These are phyloP conservation scores for Caenorhabditis sp. DNA, from an alignment of 2,888 invertebrate genomes.

Conservation along the genomic window DNA sequence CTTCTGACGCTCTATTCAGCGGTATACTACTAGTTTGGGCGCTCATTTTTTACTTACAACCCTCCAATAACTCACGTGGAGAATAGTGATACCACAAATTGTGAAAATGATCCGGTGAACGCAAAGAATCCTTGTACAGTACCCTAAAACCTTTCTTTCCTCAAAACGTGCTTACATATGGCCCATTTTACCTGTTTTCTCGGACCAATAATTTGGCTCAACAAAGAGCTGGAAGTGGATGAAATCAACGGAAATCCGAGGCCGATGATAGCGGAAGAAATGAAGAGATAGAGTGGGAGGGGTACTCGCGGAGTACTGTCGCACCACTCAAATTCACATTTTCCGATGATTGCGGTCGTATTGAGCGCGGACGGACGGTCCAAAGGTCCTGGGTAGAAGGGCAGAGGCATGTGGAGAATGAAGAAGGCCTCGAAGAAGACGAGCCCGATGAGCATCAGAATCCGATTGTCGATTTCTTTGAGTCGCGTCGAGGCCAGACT, in stretches of 20 bases:
- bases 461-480: constrained; percentile 43
- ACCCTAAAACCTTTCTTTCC: constrained; percentile 31
- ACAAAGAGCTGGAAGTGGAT: constrained; percentile 36
- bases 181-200: constrained; percentile 59
- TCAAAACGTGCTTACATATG: neutral
- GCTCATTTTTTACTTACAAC: too few relatives aligned
- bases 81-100: constrained; percentile 55
- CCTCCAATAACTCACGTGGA: constrained; percentile 50
- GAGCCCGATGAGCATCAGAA: constrained; percentile 39
- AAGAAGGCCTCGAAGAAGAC: constrained; percentile 48
- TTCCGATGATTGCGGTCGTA: constrained; percentile 10
- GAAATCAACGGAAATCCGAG: constrained; percentile 58
- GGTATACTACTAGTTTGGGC: too few relatives aligned
- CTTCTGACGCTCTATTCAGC: too few relatives aligned
- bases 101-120: constrained; percentile 58
- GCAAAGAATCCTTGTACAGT: constrained; percentile 61
- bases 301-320: constrained; percentile 55
- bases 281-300: constrained; percentile 43
- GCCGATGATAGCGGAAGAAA: constrained; percentile 43
- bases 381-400: constrained; percentile 56
- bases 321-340: constrained; percentile 58
- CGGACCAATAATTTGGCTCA: constrained; percentile 60
- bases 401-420: constrained; percentile 54
- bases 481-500: constrained; percentile 50
- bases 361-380: constrained; percentile 13